Conservation (phyloP, 2,797 vertebrate species). For the Spinus pinus region DNA sequence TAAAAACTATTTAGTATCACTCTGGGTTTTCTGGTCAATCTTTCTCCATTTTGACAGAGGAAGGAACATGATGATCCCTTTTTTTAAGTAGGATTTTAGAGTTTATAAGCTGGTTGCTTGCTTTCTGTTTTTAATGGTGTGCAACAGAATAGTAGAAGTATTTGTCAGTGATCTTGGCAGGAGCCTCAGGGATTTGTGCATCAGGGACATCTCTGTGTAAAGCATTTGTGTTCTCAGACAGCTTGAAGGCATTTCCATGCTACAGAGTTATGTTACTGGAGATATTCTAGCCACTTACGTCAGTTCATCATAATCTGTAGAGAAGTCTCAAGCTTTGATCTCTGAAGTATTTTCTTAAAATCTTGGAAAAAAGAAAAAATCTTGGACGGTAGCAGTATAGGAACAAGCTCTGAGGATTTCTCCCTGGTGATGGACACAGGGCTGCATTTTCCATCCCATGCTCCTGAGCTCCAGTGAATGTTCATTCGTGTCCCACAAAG, state of each 20-base stretch:
- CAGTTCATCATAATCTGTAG: neutral
- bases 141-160: neutral
- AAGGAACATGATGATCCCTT: neutral
- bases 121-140: neutral
- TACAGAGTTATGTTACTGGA: neutral
- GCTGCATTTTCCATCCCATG: neutral
- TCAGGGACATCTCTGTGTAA: neutral
- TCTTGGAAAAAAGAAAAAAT: neutral
- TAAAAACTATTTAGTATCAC: neutral
- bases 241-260: neutral
- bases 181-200: neutral
- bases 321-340: neutral
- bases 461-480: neutral
- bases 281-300: neutral
- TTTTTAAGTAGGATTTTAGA: neutral
- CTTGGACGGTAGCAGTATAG: neutral
- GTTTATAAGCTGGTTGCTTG: neutral
- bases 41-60: neutral
- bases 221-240: neutral
- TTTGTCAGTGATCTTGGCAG: neutral
- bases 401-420: neutral
- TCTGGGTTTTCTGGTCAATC: neutral
- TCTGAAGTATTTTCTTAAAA: neutral
- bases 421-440: neutral
- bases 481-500: slow-evolving; percentile 34